Evolutionary conservation across 2,113 vertebrate genomes (phyloP), one percentile per base, ranked within the genome.

Genomic region (Calyptommatus sinebrachiatus): DNA sequence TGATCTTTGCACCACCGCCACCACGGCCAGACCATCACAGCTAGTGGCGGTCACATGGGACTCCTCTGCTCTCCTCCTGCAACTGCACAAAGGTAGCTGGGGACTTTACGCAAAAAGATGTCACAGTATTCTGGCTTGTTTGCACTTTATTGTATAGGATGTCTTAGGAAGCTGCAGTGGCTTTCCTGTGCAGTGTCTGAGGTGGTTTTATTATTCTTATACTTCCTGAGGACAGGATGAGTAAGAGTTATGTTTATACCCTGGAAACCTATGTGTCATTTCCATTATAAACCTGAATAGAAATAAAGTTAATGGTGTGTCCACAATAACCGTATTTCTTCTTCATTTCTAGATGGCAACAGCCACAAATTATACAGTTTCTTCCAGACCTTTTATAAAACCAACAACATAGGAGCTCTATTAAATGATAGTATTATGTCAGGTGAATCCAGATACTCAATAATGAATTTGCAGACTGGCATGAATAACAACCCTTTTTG

Each of bases 381-480:
- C 73, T 24, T 57, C 66, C 67, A 83, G 45, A 79, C 31, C 3
- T 71, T 77, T 80, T 77, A 78, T 77, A 77, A 63, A 82, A 83
- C 84, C 77, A 83, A 28, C 61, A 73, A 14, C 6, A 78, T 67
- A 75, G 10, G 70, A 71, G 83, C 75, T 89, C 21, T 80, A 0
- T 85, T 89, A 82, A 29, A 53, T 31, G 45, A 63, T 46, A 63
- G 5, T 71, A 48, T 12, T 71, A 62, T 80, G 61, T 83, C 76
- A 71, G 11, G 0, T 0, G 26, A 80, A 21, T 57, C 79, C 22
- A 70, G 60, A 79, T 79, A 5, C 29, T 85, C 75, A 86, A 87
- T 85, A 83, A 80, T 70, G 76, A 76, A 82, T 89, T 79, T 85
- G 1, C 46, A 83, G 81, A 84, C 81, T 83, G 35, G n/a, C 41